phyloP scores from a whole-genome alignment of 2,888 invertebrate species.

The Bedellia somnulentella region DNA sequence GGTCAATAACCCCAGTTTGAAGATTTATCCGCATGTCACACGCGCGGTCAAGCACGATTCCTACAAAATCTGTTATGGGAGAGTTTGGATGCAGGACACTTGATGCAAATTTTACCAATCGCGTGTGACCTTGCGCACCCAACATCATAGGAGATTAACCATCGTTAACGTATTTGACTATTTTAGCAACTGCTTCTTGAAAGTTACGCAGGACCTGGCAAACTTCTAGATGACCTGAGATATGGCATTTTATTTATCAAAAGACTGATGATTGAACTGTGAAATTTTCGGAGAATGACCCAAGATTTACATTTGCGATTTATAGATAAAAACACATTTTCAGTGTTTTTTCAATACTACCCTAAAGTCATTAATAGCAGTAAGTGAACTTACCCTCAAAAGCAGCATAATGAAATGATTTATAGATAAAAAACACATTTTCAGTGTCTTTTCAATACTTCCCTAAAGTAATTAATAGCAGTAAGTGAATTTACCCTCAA shows the following conservation, averaged over 20 bases:
- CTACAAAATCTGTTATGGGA: too few species aligned
- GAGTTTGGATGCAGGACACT: too few species aligned
- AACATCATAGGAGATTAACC: constrained; percentile 86
- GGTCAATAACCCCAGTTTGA: too few species aligned
- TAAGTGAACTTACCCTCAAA: background rate
- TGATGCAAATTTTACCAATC: constrained; percentile 63
- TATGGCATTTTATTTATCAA: too few species aligned
- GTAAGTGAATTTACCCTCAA: constrained; percentile 77
- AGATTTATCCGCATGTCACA: too few species aligned
- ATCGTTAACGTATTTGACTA: constrained; percentile 89
- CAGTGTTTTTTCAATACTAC: background rate
- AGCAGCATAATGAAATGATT: background rate
- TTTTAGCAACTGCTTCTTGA: constrained; percentile 84
- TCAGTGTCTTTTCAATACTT: too few species aligned
- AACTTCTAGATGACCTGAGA: constrained; percentile 77
- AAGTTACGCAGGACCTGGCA: constrained; percentile 79
- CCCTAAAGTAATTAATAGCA: background rate
- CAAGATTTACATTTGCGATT: too few species aligned
- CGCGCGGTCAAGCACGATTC: too few species aligned
- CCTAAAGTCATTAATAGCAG: background rate
- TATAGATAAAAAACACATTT: background rate
- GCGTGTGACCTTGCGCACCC: constrained; percentile 81
- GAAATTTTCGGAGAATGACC: too few species aligned
- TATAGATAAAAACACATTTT: constrained; percentile 16
- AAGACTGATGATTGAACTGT: too few species aligned